Conservation (phyloP, 2,797 vertebrate species). For the Tadarida brasiliensis region DNA sequence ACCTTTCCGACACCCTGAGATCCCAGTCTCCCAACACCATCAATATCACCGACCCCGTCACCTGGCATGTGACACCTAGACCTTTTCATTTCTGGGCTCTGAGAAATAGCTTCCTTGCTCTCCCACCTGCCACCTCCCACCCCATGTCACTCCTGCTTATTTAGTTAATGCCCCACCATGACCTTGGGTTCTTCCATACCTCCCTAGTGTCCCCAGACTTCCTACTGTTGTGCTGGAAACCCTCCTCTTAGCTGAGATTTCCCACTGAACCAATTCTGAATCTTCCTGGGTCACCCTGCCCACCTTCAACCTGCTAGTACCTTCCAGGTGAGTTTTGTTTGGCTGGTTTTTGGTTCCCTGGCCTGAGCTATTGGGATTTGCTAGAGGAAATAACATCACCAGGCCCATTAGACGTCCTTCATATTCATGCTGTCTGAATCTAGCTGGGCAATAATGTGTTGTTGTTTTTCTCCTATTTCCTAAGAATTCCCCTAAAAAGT, state of each 20-base stretch:
- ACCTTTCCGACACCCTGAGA: background rate
- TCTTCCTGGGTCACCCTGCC: background rate
- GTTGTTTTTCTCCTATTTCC: background rate
- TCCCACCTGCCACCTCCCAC: background rate
- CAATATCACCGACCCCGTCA: background rate
- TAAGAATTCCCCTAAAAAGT: constrained; percentile 17
- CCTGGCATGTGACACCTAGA: background rate
- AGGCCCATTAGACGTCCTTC: background rate
- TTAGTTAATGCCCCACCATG: background rate
- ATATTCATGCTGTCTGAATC: background rate
- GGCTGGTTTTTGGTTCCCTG: background rate
- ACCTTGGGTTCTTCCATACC: background rate
- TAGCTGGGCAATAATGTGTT: background rate
- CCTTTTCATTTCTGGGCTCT: background rate
- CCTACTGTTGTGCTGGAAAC: background rate
- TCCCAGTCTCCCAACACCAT: background rate
- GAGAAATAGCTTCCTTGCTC: background rate
- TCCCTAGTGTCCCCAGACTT: background rate
- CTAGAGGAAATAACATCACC: background rate
- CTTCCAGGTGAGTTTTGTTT: background rate
- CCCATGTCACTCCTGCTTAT: background rate
- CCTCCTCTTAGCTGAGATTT: background rate
- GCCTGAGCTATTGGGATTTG: background rate
- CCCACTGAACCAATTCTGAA: background rate
- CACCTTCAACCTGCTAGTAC: too few species aligned